Base-by-base conservation (phyloP, 2,113 vertebrate genomes). In the Antigone vipio region DNA sequence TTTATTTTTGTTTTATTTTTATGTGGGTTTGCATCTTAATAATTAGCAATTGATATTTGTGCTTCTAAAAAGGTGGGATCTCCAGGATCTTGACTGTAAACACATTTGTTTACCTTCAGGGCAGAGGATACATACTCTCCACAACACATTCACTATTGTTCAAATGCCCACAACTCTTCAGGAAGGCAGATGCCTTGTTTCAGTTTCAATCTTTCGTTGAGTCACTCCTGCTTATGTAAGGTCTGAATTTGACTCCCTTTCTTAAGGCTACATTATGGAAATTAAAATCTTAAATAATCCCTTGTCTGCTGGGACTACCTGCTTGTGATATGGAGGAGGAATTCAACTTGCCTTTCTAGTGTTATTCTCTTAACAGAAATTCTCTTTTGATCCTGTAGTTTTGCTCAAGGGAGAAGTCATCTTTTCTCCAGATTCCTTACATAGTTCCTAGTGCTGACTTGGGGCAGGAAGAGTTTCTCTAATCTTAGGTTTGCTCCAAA, bases 121-220 rank as follows among this genome's bases (percentile, higher is more conserved):
- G 86, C 56, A 93, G 71, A 86, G 84, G 56, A 95, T 89, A 35
- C 40, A 68, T 78, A 62, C 38, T 92, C 62, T 5, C 5, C 72
- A 55, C 45, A 73, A 55, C 45, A 53, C 80, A 86, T 45, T 71
- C 38, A 72, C 55, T 94, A 89, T 90, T 94, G 89, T 95, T 92
- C 40, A 82, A 76, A 92, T 79, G 34, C 80, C 88, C 85, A 94
- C 94, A 82, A 38, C 80, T 93, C 92, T 90, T 95, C 35, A 93
- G 79, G 79, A 85, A 64, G 80, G 76, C 93, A 95, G 86, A 96
- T 95, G 84, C 84, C 92, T 92, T 88, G 81, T 79, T 93, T 95
- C 91, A 92, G 82, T 92, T 96, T 94, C 96, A 94, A 60, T 91
- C 95, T 93, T 92, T 15, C 9, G 27, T 95, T 96, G 94, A 97